Evolutionary conservation across 2,888 invertebrate species (phyloP), one percentile per base, ranked within the genome.

Genomic region (Drosophila percnosoma): DNA sequence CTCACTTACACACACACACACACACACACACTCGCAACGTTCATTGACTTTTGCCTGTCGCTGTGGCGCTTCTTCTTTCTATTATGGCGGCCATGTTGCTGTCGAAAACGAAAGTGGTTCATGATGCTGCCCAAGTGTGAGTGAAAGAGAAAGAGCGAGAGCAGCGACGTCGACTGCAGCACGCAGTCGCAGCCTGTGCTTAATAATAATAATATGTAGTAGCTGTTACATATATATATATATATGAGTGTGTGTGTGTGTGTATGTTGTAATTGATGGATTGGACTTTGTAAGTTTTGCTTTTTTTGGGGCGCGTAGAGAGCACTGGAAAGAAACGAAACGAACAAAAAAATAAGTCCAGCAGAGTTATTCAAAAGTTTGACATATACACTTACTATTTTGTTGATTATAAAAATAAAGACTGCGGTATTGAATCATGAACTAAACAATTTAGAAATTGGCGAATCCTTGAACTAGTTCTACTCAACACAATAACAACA

Each of bases 21-120:
- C 59, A 52, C 10, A 18, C 53, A 51, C 21, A 58, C 58, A 48
- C 27, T 13, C 48, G 40, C 51, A 45, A 29, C 78, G 88, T 90
- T 82, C 90, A 89, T 89, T 89, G 88, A 89, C 90, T 90, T 80
- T 76, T 82, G 69, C 52, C 64, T 36, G 68, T 68, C 57, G 52
- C 60, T 49, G 65, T 40, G 15, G 42, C 58, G 64, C 68, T 53
- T 60, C 72, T 57, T 70, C 63, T 68, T 63, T 29, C 51, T 29
- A 36, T 60, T 38, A 75, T 76, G 76, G 76, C 69, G 58, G 76
- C 79, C 82, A 75, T 76, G 78, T 68, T 69, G 75, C 78, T 69
- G 78, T 74, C 83, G 88, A 89, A 89, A 89, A 83, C 75, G 88
- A 90, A 89, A 89, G 88, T 89, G 88, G 83, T 77, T 79, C 81